These are phyloP conservation scores for Mormyrus proboscirostris DNA, from an alignment of 2,797 vertebrate genomes.

Conservation along the genomic window DNA sequence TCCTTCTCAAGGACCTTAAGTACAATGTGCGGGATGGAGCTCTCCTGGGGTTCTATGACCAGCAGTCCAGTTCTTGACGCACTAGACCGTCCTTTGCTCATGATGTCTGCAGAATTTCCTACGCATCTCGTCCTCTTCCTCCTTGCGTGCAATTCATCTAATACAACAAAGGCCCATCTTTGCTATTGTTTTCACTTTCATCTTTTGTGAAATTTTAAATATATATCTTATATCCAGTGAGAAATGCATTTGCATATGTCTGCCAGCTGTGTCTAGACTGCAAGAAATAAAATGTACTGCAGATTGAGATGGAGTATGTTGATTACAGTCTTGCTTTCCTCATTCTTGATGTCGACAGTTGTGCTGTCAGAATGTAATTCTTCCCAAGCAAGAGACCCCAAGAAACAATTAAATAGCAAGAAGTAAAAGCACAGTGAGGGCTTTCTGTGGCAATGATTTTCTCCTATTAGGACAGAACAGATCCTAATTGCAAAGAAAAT, in stretches of 20 bases:
- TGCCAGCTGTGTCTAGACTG: not conserved
- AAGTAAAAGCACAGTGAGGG: not conserved
- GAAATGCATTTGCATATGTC: not conserved
- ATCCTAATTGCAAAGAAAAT: slow-evolving; percentile 46
- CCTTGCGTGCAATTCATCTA: not conserved
- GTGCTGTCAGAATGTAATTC: not conserved
- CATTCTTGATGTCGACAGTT: not conserved
- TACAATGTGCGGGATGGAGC: not conserved
- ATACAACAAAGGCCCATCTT: not conserved
- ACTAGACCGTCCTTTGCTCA: not conserved
- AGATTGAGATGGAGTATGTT: not conserved
- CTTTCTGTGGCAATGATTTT: slow-evolving; percentile 44
- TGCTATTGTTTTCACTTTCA: not conserved
- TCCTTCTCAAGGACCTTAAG: not conserved
- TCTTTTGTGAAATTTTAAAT: not conserved
- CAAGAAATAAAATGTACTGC: not conserved
- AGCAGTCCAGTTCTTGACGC: not conserved
- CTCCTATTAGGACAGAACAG: slow-evolving; percentile 38
- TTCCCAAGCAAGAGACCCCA: not conserved
- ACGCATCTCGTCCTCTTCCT: not conserved
- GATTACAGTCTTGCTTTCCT: not conserved
- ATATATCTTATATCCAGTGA: not conserved
- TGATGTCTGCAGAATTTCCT: not conserved
- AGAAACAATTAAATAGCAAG: not conserved
- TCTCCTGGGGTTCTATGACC: not conserved